A percentile compares a stretch with the other conserved stretches of the same genome.
phyloP scores from a whole-genome alignment of 2,113 vertebrate genomes.

The Cnemophilus loriae region DNA sequence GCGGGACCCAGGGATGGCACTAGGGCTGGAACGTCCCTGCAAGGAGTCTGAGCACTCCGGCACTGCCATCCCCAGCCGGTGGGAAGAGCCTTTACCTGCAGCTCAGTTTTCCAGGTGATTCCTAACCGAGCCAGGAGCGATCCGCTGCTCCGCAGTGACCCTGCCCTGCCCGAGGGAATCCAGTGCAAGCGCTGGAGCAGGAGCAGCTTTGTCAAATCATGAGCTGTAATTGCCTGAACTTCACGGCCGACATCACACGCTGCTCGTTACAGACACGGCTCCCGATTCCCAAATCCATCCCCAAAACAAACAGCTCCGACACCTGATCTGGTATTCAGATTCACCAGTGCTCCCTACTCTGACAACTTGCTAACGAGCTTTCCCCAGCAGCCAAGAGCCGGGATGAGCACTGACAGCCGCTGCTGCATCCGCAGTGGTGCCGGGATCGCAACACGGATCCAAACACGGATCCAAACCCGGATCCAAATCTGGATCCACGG shows the following conservation, averaged over 20 bases:
- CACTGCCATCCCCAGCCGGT: fast-evolving
- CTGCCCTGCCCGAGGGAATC: not conserved
- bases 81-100: fast-evolving
- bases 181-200: fast-evolving
- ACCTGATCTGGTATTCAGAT: not conserved
- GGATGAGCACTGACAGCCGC: not conserved
- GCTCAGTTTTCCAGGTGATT: fast-evolving
- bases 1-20: not conserved
- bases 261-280: not conserved
- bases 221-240: not conserved
- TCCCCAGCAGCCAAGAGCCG: not conserved
- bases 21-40: fast-evolving
- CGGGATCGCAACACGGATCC: too few relatives aligned
- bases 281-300: not conserved
- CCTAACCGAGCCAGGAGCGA: not conserved
- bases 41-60: fast-evolving
- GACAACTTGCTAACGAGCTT: not conserved
- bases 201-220: not conserved
- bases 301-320: not conserved
- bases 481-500: not conserved
- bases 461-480: not conserved
- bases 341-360: not conserved
- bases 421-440: not conserved
- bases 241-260: not conserved
- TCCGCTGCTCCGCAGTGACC: fast-evolving